Base-by-base conservation (phyloP, 1,140 invertebrate species). In the Leguminivora glycinivorella region DNA sequence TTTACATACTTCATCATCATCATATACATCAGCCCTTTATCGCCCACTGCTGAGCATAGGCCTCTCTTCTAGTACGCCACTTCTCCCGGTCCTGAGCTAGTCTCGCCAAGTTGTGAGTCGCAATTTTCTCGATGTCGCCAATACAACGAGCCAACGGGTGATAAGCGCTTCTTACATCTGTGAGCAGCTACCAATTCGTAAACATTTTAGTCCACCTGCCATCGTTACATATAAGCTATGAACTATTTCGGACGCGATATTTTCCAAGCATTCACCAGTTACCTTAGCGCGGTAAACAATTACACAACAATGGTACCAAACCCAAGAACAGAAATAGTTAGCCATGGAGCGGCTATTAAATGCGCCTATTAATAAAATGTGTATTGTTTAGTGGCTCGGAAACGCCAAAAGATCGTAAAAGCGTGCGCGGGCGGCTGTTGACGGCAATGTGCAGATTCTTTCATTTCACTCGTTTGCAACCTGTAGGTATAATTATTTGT, bases 331-430 rank as follows among this genome's bases (percentile, higher is more conserved):
- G 58, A 63, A 63, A 63, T 63, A 63, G 58, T 14, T 63, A 63
- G 58, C 58, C 58, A 63, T 63, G 58, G 58, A 26, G 25, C 26
- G 58, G n/a, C 58, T 63, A 63, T 63, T 63, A 63, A 63, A 63
- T 63, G 58, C 25, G 58, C 26, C 58, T 63, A 63, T 63, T 63
- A 63, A 63, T 63, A 63, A 63, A 63, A 63, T 63, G 58, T 63
- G 58, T 63, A 63, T 63, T 63, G 58, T 63, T 63, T 63, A 63
- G 58, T 63, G 58, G 26, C 58, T 63, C 25, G 25, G 58, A 31
- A 63, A 63, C 58, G 34, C 58, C 58, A 63, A 63, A 63, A 63
- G 58, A 63, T 63, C 58, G 58, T 63, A 63, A 63, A 63, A 63
- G 26, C 58, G 58, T 63, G 58, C 29, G 58, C 58, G 34, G 9